Evolutionary conservation across 2,797 vertebrate species (phyloP).

Genomic region (Coregonus ussuriensis): DNA sequence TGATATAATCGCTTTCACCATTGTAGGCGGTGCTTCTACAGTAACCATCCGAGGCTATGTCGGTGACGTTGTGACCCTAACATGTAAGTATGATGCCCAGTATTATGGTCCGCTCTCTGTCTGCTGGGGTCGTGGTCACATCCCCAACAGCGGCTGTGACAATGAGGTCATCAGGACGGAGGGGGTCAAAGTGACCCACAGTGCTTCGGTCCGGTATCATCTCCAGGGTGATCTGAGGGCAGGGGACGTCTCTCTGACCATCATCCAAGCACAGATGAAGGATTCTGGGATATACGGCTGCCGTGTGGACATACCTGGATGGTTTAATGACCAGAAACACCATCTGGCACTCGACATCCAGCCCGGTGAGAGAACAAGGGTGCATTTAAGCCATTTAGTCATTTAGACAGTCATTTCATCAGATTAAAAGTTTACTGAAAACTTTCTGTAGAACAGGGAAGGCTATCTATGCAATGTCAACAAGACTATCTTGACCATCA

Average conservation of each 20-base stretch:
- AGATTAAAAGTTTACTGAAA: too few relatives aligned
- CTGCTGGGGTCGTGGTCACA: conserved; percentile 81
- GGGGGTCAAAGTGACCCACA: conserved; percentile 54
- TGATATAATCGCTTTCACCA: background rate
- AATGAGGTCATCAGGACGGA: conserved; percentile 67
- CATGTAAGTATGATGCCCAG: conserved; percentile 67
- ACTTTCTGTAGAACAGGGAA: too few relatives aligned
- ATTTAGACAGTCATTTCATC: background rate
- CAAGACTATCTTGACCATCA: too few relatives aligned
- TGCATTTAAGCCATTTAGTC: too few relatives aligned
- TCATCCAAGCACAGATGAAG: conserved; percentile 54
- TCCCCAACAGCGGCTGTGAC: conserved; percentile 66
- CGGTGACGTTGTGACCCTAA: conserved; percentile 71
- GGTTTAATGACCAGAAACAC: conserved; percentile 75
- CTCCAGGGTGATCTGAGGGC: conserved; percentile 52
- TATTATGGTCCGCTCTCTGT: conserved; percentile 53
- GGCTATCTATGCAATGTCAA: too few relatives aligned
- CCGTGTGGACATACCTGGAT: conserved; percentile 76
- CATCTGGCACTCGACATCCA: conserved; percentile 62
- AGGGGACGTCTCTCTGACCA: conserved; percentile 81
- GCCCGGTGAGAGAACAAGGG: conserved; percentile 64
- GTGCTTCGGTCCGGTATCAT: conserved; percentile 65
- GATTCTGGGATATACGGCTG: conserved; percentile 85
- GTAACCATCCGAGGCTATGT: conserved; percentile 42
- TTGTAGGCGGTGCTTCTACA: conserved; percentile 36